Conservation (phyloP, 2,888 invertebrate species). For the Stenolophus ochropezus region DNA sequence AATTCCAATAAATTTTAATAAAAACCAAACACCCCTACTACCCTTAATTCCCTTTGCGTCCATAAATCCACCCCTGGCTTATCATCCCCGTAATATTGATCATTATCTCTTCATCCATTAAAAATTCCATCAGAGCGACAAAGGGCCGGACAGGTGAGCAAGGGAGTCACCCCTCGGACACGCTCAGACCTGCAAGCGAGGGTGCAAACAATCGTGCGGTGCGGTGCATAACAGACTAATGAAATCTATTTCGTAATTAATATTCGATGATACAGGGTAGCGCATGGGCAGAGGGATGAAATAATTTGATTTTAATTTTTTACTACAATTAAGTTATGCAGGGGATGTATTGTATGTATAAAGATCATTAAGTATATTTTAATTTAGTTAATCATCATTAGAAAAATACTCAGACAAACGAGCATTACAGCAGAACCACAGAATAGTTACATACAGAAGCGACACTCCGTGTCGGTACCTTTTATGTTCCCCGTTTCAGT, state of each 20-base stretch:
- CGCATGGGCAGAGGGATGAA: background rate
- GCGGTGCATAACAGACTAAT: background rate
- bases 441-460: too few species aligned
- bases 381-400: too few species aligned
- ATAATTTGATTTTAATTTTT: background rate
- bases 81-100: background rate
- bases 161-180: background rate
- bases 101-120: slow-evolving; percentile 19
- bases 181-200: background rate
- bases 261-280: background rate
- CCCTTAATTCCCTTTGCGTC: background rate
- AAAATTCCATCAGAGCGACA: slow-evolving; percentile 13
- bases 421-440: too few species aligned
- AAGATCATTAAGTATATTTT: background rate
- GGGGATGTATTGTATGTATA: background rate
- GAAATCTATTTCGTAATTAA: slow-evolving; percentile 19
- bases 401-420: too few species aligned
- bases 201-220: background rate
- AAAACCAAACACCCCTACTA: background rate
- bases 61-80: background rate
- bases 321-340: background rate
- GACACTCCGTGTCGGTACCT: too few species aligned
- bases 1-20: slow-evolving; percentile 4
- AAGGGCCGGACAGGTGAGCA: slow-evolving; percentile 10
- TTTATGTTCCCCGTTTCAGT: too few species aligned